Evolutionary conservation across 2,888 invertebrate species (phyloP).

Genomic region (Cybosia mesomella): DNA sequence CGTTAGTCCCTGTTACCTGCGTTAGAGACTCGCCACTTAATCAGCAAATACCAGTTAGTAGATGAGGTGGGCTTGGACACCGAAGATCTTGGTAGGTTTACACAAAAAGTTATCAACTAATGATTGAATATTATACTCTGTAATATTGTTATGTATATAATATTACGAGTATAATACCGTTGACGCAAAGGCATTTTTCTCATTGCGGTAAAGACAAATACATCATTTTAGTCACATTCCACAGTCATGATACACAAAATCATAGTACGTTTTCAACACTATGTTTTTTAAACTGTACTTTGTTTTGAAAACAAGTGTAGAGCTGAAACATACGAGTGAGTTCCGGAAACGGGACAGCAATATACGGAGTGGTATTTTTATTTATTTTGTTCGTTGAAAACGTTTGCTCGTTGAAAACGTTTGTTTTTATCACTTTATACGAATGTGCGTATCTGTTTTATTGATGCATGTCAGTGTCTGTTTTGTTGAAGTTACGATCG

Average conservation of each 20-base stretch:
- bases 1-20: too few relatives aligned
- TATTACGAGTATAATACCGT: too few relatives aligned
- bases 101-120: too few relatives aligned
- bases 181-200: too few relatives aligned
- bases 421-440: conserved; percentile 7
- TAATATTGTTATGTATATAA: too few relatives aligned
- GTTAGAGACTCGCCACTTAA: too few relatives aligned
- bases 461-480: conserved; percentile 7
- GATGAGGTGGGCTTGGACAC: too few relatives aligned
- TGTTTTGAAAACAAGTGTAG: conserved; percentile 53
- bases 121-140: too few relatives aligned
- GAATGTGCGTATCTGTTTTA: conserved; percentile 4
- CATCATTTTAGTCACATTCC: not conserved
- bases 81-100: too few relatives aligned
- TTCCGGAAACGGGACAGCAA: conserved; percentile 38
- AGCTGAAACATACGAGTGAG: conserved; percentile 35
- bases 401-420: not conserved
- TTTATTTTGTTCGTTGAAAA: conserved; percentile 16
- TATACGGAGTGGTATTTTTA: conserved; percentile 13
- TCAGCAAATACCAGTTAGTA: too few relatives aligned
- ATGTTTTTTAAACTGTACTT: conserved; percentile 61
- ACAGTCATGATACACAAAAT: conserved; percentile 3
- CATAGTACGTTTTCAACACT: conserved; percentile 38
- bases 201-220: not conserved
- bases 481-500: conserved; percentile 10